Evolutionary conservation across 2,113 vertebrate genomes (phyloP).

Genomic region (Syngnathoides biaculeatus): DNA sequence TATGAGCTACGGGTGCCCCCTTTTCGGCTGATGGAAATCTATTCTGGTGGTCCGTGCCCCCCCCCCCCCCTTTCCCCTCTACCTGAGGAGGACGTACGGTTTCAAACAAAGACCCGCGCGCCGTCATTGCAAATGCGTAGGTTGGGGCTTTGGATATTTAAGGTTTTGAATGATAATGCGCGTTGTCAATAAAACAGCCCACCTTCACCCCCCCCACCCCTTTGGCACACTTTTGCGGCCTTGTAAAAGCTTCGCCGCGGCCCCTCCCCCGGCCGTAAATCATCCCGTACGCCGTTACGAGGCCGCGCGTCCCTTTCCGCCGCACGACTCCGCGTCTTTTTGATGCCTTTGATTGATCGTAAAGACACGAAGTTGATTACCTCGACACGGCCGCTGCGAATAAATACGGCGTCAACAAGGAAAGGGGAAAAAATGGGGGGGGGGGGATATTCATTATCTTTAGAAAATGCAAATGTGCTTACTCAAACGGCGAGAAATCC

Average conservation of each 20-base stretch:
- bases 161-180: not conserved
- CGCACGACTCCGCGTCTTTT: not conserved
- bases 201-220: not conserved
- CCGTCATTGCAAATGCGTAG: not conserved
- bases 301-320: not conserved
- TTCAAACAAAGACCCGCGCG: not conserved
- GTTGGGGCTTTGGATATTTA: not conserved
- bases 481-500: conserved; percentile 37
- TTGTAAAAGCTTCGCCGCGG: not conserved
- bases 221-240: not conserved
- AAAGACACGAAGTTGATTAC: conserved; percentile 6
- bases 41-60: not conserved
- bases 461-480: conserved; percentile 49
- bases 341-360: not conserved
- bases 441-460: conserved; percentile 24
- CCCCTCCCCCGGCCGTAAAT: not conserved
- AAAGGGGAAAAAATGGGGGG: not conserved
- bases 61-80: too few relatives aligned
- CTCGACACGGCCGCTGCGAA: not conserved
- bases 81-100: not conserved
- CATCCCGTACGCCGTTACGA: not conserved
- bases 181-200: not conserved
- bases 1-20: not conserved
- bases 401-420: not conserved
- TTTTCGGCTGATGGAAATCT: not conserved